Base-by-base conservation (phyloP, 1,140 invertebrate genomes). In the Bradynema listronoti region DNA sequence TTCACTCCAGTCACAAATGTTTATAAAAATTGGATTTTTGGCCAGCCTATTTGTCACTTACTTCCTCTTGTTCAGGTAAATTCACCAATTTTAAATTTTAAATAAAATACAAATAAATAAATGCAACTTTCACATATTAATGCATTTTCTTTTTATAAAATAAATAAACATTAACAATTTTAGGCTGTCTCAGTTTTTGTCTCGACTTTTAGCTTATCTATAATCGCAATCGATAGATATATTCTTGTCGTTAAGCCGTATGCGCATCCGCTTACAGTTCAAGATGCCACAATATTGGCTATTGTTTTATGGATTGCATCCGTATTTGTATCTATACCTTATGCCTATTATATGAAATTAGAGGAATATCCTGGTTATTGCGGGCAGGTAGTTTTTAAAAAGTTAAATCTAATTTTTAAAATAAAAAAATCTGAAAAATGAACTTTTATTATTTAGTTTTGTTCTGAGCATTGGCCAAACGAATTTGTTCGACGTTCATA, bases 1-100 rank as follows among this genome's bases (percentile, higher is more conserved):
- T 90, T 94, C 73, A 94, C 91, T 0, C 89, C 90, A 1, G 56
- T 76, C 22, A 71, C 73, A 9, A 73, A 66, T 27, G 66, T 74
- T 36, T 75, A 73, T 55, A 75, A 75, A 55, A 69, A 73, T 56
- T 80, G 79, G 79, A 55, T 71, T 32, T 73, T 80, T n/a, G 78
- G 78, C 3, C 61, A 61, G 14, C 36, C 64, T 4, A 62, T 80
- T 58, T 80, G 79, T 58, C 73, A 78, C 55, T 54, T 79, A 7
- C 65, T 78, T 32, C 75, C 79, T 1, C 62, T 75, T 36, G 56
- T 80, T 14, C 79, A 80, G 70, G 77, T 72, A 5, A 36, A 36
- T 11, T 34, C 9, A 30, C 6, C 9, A 7, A 34, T 9, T 43
- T 55, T 1, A 14, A 19, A 24, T 34, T 58, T 22, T 9, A 5